Evolutionary conservation across 2,888 invertebrate species (phyloP).

Genomic region (Hypomecis punctinalis): DNA sequence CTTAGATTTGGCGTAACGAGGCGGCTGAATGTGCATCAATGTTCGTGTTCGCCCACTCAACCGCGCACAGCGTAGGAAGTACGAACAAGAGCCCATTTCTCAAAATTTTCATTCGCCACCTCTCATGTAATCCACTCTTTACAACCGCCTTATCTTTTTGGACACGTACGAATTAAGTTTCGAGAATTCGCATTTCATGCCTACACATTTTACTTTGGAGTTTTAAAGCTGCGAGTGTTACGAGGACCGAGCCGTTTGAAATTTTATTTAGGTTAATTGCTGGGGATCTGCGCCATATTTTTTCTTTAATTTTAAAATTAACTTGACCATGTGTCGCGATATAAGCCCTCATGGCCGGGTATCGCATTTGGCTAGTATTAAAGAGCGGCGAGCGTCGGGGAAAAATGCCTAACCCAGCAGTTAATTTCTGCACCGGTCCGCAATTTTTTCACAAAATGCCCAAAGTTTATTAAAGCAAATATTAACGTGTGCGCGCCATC

Average conservation of each 20-base stretch:
- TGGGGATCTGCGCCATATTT: conserved; percentile 56
- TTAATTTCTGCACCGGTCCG: conserved; percentile 68
- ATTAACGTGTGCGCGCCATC: conserved; percentile 69
- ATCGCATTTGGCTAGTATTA: conserved; percentile 69
- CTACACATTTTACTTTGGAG: conserved; percentile 29
- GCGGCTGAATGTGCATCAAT: conserved; percentile 62
- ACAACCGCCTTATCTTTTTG: conserved; percentile 56
- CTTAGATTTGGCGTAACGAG: conserved; percentile 62
- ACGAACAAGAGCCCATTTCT: conserved; percentile 53
- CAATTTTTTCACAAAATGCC: conserved; percentile 72
- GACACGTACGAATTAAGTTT: conserved; percentile 57
- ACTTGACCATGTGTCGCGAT: conserved; percentile 67
- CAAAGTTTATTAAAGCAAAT: conserved; percentile 76
- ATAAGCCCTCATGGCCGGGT: conserved; percentile 60
- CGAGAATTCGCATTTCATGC: conserved; percentile 48
- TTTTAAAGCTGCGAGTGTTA: conserved; percentile 48
- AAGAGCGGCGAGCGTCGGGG: conserved; percentile 53
- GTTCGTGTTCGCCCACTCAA: conserved; percentile 69
- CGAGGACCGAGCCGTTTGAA: conserved; percentile 50
- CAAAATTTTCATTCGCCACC: conserved; percentile 63
- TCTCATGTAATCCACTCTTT: conserved; percentile 59
- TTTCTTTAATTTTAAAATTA: conserved; percentile 73
- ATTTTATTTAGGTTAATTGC: conserved; percentile 61
- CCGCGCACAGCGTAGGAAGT: conserved; percentile 56
- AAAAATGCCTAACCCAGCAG: conserved; percentile 71